Conservation (phyloP, 2,888 invertebrate genomes). For the Meghimatium bilineatum region DNA sequence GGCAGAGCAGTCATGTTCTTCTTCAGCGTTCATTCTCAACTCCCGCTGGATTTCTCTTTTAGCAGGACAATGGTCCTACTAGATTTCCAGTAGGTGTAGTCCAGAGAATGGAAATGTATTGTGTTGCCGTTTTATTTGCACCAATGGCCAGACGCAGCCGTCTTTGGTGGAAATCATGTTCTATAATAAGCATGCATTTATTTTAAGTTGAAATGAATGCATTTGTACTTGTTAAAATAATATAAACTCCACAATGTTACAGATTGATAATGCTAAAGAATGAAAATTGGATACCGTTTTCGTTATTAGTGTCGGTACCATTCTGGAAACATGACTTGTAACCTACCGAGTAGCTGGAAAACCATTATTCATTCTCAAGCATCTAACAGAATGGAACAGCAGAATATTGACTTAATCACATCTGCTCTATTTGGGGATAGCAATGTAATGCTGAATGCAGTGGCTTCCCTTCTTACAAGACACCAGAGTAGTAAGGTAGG, state of each 20-base stretch:
- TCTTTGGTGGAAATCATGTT: too few relatives aligned
- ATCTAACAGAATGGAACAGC: conserved; percentile 29
- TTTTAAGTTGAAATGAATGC: not conserved
- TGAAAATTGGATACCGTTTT: not conserved
- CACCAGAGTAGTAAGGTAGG: conserved; percentile 30
- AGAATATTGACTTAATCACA: conserved; percentile 10
- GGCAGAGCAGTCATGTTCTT: too few relatives aligned
- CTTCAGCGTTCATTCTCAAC: too few relatives aligned
- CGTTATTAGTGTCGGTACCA: not conserved
- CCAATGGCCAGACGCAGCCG: too few relatives aligned
- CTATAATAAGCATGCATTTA: too few relatives aligned
- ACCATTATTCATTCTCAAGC: not conserved
- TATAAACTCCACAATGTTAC: not conserved
- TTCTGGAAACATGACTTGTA: not conserved
- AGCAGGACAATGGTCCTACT: too few relatives aligned
- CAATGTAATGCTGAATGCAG: conserved; percentile 38
- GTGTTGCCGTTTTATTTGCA: too few relatives aligned
- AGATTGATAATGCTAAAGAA: not conserved
- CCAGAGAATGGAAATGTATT: too few relatives aligned
- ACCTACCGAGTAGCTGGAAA: not conserved
- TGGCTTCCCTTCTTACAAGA: conserved; percentile 42
- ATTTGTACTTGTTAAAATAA: not conserved
- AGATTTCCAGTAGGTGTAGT: too few relatives aligned
- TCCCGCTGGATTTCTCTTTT: too few relatives aligned
- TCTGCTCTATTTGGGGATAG: conserved; percentile 37